Conservation (phyloP, 2,797 vertebrate species). For the Fringilla coelebs region DNA sequence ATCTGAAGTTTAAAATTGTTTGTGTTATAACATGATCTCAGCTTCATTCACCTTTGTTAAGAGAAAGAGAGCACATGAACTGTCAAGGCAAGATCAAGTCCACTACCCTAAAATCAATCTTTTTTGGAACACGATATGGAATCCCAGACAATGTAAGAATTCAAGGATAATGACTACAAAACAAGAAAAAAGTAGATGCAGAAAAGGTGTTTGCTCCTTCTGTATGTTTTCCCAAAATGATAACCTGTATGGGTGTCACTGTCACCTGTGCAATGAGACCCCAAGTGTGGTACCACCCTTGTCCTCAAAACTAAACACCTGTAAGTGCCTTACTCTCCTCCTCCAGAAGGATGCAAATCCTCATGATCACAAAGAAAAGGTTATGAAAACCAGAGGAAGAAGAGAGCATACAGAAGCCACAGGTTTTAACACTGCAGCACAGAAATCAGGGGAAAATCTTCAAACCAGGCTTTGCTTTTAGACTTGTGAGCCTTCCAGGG, state of each 20-base stretch:
- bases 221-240: neutral
- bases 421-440: neutral
- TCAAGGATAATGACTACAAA: neutral
- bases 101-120: neutral
- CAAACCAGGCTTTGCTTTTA: neutral
- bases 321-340: neutral
- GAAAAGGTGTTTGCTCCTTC: neutral
- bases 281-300: neutral
- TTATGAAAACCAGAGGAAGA: neutral
- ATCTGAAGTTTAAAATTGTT: neutral
- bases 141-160: neutral
- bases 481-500: neutral
- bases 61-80: neutral
- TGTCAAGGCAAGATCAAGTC: neutral
- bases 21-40: neutral
- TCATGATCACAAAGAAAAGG: neutral
- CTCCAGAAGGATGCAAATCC: neutral
- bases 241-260: neutral
- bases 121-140: neutral
- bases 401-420: neutral
- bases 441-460: neutral
- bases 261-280: neutral
- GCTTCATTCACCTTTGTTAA: neutral
- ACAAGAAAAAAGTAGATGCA: neutral
- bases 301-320: neutral